Evolutionary conservation across 2,113 vertebrate genomes (phyloP).

Genomic region (Eonycteris spelaea): DNA sequence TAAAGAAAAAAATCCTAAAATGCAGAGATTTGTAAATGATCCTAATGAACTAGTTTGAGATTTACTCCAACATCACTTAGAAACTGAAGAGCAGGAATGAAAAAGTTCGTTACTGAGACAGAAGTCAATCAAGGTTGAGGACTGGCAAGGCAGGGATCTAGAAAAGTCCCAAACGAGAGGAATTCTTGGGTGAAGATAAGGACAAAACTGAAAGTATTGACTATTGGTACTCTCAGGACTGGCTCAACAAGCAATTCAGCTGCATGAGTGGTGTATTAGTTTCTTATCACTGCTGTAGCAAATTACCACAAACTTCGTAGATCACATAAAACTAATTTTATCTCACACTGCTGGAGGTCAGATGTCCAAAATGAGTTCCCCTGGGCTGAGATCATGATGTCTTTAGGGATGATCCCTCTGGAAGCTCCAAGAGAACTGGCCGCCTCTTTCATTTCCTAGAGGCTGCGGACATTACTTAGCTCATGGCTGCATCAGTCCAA

Average conservation of each 20-base stretch:
- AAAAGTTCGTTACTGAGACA: neutral
- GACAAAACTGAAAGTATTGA: neutral
- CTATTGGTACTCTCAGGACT: neutral
- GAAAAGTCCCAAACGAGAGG: neutral
- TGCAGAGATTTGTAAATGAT: neutral
- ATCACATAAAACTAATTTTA: neutral
- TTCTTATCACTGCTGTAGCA: neutral
- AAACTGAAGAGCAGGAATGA: neutral
- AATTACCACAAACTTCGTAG: neutral
- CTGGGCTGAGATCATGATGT: neutral
- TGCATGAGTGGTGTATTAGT: neutral
- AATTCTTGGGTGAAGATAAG: neutral
- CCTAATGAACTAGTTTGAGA: neutral
- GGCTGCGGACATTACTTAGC: neutral
- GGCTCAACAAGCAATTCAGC: neutral
- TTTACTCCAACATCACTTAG: neutral
- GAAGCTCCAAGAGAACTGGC: neutral
- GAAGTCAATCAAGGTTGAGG: neutral
- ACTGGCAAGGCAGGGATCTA: neutral
- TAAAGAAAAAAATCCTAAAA: neutral
- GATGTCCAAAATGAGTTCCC: neutral
- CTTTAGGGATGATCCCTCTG: neutral
- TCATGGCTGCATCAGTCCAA: neutral
- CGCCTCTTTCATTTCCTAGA: neutral
- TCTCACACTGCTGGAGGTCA: neutral